Percentiles rank a stretch among this genome's conserved stretches.
Conservation (phyloP, 2,113 vertebrate species). For the Charadrius vociferus region DNA sequence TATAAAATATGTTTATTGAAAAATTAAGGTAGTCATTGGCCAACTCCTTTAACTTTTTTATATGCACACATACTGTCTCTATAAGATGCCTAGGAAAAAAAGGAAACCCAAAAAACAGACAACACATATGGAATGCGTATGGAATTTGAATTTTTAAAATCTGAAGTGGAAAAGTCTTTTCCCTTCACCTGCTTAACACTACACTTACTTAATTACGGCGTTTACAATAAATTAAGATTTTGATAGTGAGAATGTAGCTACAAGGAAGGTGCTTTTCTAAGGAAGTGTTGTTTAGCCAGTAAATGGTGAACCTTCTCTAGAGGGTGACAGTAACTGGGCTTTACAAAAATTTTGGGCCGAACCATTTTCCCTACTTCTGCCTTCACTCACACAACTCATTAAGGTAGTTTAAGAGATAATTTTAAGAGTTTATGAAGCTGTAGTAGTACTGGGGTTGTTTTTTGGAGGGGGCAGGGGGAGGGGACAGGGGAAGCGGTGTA, state of each 20-base stretch:
- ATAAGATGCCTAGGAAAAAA: not conserved
- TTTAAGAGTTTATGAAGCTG: not conserved
- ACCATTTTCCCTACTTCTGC: not conserved
- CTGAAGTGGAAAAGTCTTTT: not conserved
- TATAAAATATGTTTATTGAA: not conserved
- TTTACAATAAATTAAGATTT: not conserved
- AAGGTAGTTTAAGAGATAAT: not conserved
- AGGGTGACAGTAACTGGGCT: not conserved
- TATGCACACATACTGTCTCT: not conserved
- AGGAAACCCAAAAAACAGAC: not conserved
- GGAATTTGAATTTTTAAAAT: not conserved
- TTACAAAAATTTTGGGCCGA: not conserved
- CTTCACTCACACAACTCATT: not conserved
- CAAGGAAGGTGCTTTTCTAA: not conserved
- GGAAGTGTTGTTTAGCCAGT: not conserved
- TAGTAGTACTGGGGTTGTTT: not conserved
- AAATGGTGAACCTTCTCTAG: not conserved
- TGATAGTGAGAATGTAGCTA: not conserved
- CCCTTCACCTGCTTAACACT: not conserved
- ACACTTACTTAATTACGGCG: not conserved
- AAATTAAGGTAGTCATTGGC: not conserved
- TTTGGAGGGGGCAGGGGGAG: rapidly evolving
- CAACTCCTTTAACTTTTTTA: not conserved
- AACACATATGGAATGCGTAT: not conserved
- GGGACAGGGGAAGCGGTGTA: rapidly evolving